These are phyloP conservation scores for Amazona vittata DNA, from an alignment of 2,113 vertebrate species.

Conservation along the genomic window DNA sequence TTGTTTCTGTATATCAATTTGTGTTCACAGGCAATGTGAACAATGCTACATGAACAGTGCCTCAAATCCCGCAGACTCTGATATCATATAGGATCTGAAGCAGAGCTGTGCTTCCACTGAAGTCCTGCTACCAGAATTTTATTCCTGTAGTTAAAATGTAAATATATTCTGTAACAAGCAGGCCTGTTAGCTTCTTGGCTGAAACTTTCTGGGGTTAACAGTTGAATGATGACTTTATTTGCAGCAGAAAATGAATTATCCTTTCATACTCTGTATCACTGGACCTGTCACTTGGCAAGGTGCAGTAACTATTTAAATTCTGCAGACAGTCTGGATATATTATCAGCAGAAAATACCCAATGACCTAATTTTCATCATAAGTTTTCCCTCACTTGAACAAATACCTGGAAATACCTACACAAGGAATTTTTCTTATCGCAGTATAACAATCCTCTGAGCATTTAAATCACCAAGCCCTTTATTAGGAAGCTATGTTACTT, in stretches of 20 bases:
- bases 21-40: not conserved
- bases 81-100: not conserved
- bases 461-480: not conserved
- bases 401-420: not conserved
- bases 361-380: not conserved
- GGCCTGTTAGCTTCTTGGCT: not conserved
- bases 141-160: not conserved
- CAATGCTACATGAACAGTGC: not conserved
- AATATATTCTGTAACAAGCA: not conserved
- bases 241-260: not conserved
- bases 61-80: not conserved
- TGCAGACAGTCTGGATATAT: not conserved
- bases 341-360: not conserved
- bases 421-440: not conserved
- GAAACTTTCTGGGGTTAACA: not conserved
- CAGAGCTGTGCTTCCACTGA: not conserved
- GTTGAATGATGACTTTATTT: not conserved
- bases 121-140: not conserved
- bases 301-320: not conserved
- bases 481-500: not conserved
- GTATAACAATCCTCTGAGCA: not conserved
- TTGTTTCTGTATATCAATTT: not conserved
- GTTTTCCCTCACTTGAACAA: not conserved
- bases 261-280: not conserved
- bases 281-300: not conserved